Evolutionary conservation across 2,113 vertebrate species (phyloP).

Genomic region (Lepisosteus osseus): DNA sequence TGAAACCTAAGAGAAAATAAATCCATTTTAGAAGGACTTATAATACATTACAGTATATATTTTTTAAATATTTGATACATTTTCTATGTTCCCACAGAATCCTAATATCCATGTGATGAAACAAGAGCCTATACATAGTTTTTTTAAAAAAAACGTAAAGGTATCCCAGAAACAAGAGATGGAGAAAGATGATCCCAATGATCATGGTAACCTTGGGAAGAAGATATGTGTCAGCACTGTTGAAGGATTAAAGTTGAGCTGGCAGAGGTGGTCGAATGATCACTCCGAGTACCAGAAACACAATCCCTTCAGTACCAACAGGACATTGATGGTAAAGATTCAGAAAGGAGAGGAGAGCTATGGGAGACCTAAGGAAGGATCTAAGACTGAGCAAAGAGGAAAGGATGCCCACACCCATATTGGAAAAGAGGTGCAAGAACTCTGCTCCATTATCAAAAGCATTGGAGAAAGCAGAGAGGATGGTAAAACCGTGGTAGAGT

Average conservation of each 20-base stretch:
- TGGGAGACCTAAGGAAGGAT: slow-evolving; percentile 76
- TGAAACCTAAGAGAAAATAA: too few relatives aligned
- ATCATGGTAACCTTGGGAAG: slow-evolving; percentile 12
- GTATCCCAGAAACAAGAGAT: slow-evolving; percentile 18
- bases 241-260: slow-evolving; percentile 70
- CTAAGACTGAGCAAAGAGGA: slow-evolving; percentile 76
- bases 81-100: too few relatives aligned
- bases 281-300: slow-evolving; percentile 73
- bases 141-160: background rate
- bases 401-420: slow-evolving; percentile 75
- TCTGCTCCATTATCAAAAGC: slow-evolving; percentile 70
- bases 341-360: slow-evolving; percentile 61
- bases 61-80: too few relatives aligned
- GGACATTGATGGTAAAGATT: slow-evolving; percentile 18
- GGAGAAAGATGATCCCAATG: slow-evolving; percentile 32
- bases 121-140: too few relatives aligned
- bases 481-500: slow-evolving; percentile 59
- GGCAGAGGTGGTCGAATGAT: slow-evolving; percentile 81
- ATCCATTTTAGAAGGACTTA: too few relatives aligned
- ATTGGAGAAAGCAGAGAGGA: slow-evolving; percentile 59
- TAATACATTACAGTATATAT: too few relatives aligned
- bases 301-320: slow-evolving; percentile 76
- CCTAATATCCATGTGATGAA: too few relatives aligned
- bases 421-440: slow-evolving; percentile 73
- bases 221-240: slow-evolving; percentile 50